Percentiles rank a stretch among this genome's conserved stretches.
These are phyloP conservation scores for Aplocera efformata DNA, from an alignment of 2,888 invertebrate genomes.

Conservation along the genomic window DNA sequence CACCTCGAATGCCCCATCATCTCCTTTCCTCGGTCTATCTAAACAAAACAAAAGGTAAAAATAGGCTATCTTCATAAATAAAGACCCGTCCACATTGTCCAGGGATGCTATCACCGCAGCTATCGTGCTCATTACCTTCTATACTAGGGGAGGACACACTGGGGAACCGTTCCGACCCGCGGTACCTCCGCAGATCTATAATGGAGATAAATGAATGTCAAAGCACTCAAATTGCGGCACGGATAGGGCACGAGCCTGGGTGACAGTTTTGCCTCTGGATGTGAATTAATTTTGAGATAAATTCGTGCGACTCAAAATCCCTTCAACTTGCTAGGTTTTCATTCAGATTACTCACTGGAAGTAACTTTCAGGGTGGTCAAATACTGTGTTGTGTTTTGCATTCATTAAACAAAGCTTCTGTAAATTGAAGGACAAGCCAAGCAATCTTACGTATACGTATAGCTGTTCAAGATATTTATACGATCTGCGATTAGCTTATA, in stretches of 20 bases:
- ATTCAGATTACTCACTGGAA: no score
- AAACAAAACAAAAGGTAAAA: slow-evolving; percentile 9
- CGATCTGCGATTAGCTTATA: no score
- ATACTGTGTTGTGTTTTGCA: no score
- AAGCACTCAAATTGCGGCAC: slow-evolving; percentile 62
- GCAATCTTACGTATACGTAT: no score
- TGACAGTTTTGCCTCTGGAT: slow-evolving; percentile 6
- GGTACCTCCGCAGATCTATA: slow-evolving; percentile 57
- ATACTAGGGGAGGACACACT: slow-evolving; percentile 42
- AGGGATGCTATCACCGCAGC: slow-evolving; percentile 26
- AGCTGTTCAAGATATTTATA: no score
- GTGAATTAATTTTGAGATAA: not conserved
- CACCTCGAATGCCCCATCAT: not conserved
- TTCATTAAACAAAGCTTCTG: no score
- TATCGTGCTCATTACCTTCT: slow-evolving; percentile 29
- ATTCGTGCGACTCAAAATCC: not conserved
- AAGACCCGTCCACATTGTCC: slow-evolving; percentile 20
- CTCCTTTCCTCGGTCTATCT: not conserved
- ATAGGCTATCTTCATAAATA: slow-evolving; percentile 25
- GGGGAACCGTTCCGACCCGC: slow-evolving; percentile 48
- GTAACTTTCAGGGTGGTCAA: no score
- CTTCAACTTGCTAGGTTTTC: no score
- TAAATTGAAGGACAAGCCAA: no score
- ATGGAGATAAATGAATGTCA: slow-evolving; percentile 78
- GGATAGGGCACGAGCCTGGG: slow-evolving; percentile 24